These are phyloP conservation scores for Drosophila pseudotakahashii DNA, from an alignment of 2,888 invertebrate genomes.

Conservation along the genomic window DNA sequence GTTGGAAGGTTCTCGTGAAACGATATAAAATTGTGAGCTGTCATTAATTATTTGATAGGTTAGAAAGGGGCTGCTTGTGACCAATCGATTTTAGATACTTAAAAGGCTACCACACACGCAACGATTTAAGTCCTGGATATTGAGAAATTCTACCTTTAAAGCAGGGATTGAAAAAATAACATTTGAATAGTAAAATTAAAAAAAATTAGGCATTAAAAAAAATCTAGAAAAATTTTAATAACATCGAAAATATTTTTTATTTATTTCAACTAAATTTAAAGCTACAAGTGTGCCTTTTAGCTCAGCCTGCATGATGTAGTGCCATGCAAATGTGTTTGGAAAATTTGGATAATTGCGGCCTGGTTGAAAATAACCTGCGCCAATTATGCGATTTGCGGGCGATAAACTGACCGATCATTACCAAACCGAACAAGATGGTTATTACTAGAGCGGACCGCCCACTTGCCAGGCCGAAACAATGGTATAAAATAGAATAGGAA, in stretches of 20 bases:
- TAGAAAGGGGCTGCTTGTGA: not conserved
- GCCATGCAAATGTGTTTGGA: conserved; percentile 39
- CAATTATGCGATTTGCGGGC: conserved; percentile 73
- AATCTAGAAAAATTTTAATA: too few species aligned
- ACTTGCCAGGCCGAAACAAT: conserved; percentile 45
- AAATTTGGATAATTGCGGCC: conserved; percentile 69
- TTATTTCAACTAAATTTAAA: too few species aligned
- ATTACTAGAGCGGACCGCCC: conserved; percentile 64
- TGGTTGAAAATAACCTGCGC: conserved; percentile 35
- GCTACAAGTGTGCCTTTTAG: too few species aligned
- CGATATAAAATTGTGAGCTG: conserved; percentile 9
- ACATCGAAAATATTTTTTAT: too few species aligned
- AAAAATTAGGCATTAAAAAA: too few species aligned
- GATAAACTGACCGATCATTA: conserved; percentile 75
- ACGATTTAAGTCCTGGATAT: not conserved
- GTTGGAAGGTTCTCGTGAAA: not conserved
- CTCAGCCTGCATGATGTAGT: not conserved
- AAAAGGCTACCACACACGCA: not conserved
- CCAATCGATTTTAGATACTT: not conserved
- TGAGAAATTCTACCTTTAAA: not conserved
- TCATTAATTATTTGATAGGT: not conserved
- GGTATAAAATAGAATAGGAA: conserved; percentile 32
- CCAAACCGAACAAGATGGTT: conserved; percentile 59
- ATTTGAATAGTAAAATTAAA: not conserved
- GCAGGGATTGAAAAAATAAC: not conserved